These are phyloP conservation scores for Hydrocynus forskahlii DNA, from an alignment of 2,797 vertebrate species.

Conservation along the genomic window DNA sequence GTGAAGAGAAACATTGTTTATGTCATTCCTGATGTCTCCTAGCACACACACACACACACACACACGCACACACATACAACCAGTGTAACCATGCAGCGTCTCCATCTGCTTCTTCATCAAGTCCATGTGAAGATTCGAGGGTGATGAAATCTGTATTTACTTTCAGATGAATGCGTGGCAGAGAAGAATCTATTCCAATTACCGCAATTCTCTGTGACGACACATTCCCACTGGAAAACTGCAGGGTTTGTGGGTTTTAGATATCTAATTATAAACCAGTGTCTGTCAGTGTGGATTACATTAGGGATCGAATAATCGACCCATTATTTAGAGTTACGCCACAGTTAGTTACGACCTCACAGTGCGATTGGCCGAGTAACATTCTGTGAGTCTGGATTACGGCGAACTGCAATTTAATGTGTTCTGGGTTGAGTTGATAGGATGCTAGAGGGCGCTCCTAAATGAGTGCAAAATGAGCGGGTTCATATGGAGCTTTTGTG, in stretches of 20 bases:
- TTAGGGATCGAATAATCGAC: background rate
- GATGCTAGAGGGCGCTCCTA: no score
- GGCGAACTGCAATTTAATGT: no score
- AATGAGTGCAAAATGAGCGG: no score
- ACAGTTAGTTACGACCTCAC: no score
- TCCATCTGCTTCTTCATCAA: slow-evolving; percentile 56
- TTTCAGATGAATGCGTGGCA: slow-evolving; percentile 29
- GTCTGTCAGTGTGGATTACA: background rate
- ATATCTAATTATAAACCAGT: background rate
- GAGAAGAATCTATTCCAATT: slow-evolving; percentile 52
- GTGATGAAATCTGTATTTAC: slow-evolving; percentile 10
- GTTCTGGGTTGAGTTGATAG: no score
- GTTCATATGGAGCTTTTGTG: no score
- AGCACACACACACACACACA: slow-evolving; percentile 37
- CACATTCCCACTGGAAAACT: background rate
- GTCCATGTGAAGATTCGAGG: slow-evolving; percentile 41
- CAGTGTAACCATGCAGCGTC: slow-evolving; percentile 60
- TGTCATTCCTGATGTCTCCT: slow-evolving; percentile 59
- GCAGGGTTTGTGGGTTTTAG: background rate
- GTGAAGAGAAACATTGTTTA: slow-evolving; percentile 59
- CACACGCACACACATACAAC: background rate
- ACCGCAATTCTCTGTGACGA: no score
- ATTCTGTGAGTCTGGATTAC: no score
- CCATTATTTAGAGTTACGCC: background rate
- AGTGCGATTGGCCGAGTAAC: no score